Base-by-base conservation (phyloP, 2,113 vertebrate species). In the Takifugu bimaculatus region DNA sequence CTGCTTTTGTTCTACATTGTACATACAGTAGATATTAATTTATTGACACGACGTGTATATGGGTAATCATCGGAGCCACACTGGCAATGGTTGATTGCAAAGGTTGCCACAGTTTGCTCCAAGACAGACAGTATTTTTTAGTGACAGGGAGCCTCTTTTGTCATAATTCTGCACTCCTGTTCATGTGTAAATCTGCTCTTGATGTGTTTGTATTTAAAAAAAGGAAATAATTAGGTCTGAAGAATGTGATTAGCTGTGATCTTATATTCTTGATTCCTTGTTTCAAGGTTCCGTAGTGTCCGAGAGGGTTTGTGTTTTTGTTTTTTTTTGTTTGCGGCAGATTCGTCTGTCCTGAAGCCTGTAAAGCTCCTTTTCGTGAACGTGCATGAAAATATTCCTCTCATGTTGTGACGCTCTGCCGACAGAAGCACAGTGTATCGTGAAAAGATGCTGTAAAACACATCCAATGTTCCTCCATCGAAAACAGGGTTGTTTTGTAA, bases 221-320 rank as follows among this genome's bases (percentile, higher is more conserved):
- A 58, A 50, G 1, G 25, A 50, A 84, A 14, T 25, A 66, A 81
- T 56, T 77, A 83, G 81, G 90, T 80, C 57, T 64, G 68, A 74
- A 70, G 57, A 76, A 73, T 83, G 91, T 94, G 90, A 89, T 73
- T 92, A 85, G 89, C 92, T 76, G 93, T 92, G 35, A 90, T 93
- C 86, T 92, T 88, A 89, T 88, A 85, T 87, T 88, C 63, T 72
- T 71, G 81, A 51, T 51, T 58, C 4, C 45, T 72, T 10, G 35
- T 39, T 77, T 81, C 44, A 39, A 76, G 54, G 64, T 77, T 66
- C 69, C 44, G 11, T 78, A 76, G 68, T 72, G 61, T 26, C 60
- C 25, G 20, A 11, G 50, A 68, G 67, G 73, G 29, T 45, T 45
- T 14, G 44, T 14, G 5, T 45, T 45, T 45, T 1, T 45, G 5